Base-by-base conservation (phyloP, 2,888 invertebrate species). In the Microdon myrmicae region DNA sequence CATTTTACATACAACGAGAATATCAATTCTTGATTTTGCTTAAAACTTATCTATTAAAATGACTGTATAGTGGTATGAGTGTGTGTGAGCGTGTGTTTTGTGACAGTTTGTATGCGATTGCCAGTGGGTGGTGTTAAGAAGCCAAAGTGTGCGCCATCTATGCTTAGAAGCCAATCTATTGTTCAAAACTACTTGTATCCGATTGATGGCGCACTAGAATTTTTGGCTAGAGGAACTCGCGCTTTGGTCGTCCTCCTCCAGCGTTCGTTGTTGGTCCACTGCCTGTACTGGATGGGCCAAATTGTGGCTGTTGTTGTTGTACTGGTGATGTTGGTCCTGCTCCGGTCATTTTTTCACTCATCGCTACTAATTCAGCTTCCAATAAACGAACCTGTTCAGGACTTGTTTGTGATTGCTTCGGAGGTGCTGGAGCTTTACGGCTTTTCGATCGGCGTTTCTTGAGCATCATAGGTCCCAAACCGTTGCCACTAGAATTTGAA, bases 361-460 rank as follows among this genome's bases (percentile, higher is more conserved):
- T 48, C 37, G 68, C 68, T 10, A 70, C 60, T 53, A 73, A 66
- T 49, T 75, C 75, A 53, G 72, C 68, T 68, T 77, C 77, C 31
- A 77, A 68, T 53, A 77, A 67, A 64, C 75, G 70, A 48, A 74
- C 71, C 45, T 75, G 73, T 69, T 76, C 75, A 38, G 72, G 70
- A 67, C 68, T 68, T 16, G 61, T 61, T 66, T 68, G 70, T 67
- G 75, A 68, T 73, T 74, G 81, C 74, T 79, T 79, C 68, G 80
- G 84, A 69, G 79, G 82, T 69, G 83, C 83, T 73, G 82, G 81
- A 76, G 81, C 78, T 77, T 86, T 83, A 69, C 85, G 80, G 73
- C 84, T 85, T 80, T 86, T 86, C 72, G 85, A 85, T 67, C 85
- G 81, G 68, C 86, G 82, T 74, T 85, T 86, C 60, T 81, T 77